These are phyloP conservation scores for Halcyon chelicuti DNA, from an alignment of 2,797 vertebrate genomes.

Conservation along the genomic window DNA sequence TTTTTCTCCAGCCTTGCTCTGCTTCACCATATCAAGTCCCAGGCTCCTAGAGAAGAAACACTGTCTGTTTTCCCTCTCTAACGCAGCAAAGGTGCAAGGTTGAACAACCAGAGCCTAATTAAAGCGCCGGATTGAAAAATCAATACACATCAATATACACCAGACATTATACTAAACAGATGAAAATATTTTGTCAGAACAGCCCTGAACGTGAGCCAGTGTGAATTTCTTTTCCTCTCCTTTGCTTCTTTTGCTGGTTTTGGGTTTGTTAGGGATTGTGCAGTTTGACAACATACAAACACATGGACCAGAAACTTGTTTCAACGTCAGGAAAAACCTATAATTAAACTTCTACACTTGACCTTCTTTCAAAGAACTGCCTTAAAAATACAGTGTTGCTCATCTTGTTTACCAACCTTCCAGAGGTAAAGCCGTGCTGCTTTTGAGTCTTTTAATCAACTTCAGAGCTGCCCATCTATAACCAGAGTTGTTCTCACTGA, in stretches of 20 bases:
- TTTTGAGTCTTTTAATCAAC: not conserved
- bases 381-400: not conserved
- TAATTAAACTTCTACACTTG: constrained; percentile 34
- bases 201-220: not conserved
- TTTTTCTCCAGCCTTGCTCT: not conserved
- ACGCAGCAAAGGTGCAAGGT: constrained; percentile 64
- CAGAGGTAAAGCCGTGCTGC: not conserved
- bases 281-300: not conserved
- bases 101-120: constrained; percentile 74
- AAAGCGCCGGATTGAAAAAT: constrained; percentile 65
- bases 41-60: not conserved
- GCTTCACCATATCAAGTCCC: not conserved
- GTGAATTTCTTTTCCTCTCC: not conserved
- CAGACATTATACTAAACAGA: constrained; percentile 65
- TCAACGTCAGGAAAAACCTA: not conserved
- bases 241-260: not conserved
- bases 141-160: constrained; percentile 69
- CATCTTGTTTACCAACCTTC: not conserved
- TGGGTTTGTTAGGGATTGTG: not conserved
- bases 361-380: not conserved
- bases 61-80: constrained; percentile 22
- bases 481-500: not conserved
- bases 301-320: not conserved
- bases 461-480: not conserved
- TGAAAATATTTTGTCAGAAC: constrained; percentile 59